Evolutionary conservation across 2,888 invertebrate species (phyloP).

Genomic region (Athalia rosae): DNA sequence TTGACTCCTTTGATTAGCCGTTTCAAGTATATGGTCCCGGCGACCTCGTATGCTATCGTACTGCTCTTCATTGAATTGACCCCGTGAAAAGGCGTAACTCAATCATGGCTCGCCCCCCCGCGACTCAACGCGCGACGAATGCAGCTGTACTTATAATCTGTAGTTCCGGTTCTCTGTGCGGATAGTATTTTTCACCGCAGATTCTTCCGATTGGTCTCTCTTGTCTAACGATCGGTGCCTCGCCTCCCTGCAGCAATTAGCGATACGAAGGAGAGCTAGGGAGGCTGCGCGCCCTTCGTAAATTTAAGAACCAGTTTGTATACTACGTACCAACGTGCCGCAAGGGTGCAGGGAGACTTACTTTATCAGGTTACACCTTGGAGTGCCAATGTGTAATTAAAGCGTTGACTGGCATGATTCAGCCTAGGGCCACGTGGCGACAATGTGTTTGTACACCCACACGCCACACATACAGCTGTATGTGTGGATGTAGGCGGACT

Average conservation of each 20-base stretch:
- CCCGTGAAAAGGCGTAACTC: constrained; percentile 38
- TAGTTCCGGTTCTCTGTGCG: too few relatives aligned
- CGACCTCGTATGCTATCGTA: too few relatives aligned
- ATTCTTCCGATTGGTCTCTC: too few relatives aligned
- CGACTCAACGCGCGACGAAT: constrained; percentile 17
- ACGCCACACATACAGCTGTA: too few relatives aligned
- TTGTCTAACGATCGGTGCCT: too few relatives aligned
- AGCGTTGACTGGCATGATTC: constrained; percentile 36
- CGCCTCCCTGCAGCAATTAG: too few relatives aligned
- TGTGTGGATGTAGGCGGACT: too few relatives aligned
- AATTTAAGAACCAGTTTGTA: too few relatives aligned
- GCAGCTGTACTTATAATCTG: not conserved
- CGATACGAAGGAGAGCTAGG: too few relatives aligned
- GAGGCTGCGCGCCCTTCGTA: too few relatives aligned
- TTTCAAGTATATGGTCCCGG: too few relatives aligned
- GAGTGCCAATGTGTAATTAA: constrained; percentile 27
- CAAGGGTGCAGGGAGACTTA: constrained; percentile 16
- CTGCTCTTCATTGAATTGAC: constrained; percentile 43
- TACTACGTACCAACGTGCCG: not conserved
- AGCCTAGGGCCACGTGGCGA: constrained; percentile 36
- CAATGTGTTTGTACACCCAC: constrained; percentile 32
- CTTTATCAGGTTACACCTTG: constrained; percentile 40
- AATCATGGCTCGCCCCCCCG: constrained; percentile 15
- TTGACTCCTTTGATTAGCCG: not conserved
- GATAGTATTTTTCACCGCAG: too few relatives aligned